phyloP scores from a whole-genome alignment of 2,113 vertebrate genomes.

The Tetrao urogallus region DNA sequence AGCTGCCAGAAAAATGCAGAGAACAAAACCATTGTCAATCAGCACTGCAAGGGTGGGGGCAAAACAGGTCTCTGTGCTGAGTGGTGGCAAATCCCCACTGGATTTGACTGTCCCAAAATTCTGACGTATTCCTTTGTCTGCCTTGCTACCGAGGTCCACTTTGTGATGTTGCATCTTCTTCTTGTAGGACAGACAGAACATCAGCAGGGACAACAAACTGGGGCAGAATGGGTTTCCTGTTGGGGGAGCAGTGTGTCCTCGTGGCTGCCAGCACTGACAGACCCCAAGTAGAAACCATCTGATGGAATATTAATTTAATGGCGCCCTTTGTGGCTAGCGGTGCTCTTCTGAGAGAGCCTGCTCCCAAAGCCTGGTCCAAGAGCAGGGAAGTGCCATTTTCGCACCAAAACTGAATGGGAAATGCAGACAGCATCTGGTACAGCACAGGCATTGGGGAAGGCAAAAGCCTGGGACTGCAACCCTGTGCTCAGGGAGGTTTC shows the following conservation, averaged over 20 bases:
- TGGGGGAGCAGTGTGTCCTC: fast-evolving
- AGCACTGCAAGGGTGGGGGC: background rate
- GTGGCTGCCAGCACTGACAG: background rate
- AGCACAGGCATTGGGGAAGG: fast-evolving
- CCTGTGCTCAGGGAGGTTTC: background rate
- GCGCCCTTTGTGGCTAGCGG: background rate
- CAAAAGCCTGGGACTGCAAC: background rate
- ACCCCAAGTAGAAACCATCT: background rate
- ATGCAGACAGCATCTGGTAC: background rate
- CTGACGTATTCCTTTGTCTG: background rate
- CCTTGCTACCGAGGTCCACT: background rate
- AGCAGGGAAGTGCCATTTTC: background rate
- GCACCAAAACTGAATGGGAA: background rate
- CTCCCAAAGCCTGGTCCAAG: background rate
- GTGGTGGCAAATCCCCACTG: background rate
- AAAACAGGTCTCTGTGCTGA: background rate
- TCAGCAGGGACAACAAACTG: background rate
- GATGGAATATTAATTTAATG: background rate
- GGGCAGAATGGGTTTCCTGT: fast-evolving
- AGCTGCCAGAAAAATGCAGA: slow-evolving; percentile 54
- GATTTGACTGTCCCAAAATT: background rate
- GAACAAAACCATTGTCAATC: background rate
- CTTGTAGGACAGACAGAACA: background rate
- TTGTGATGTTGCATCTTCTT: background rate
- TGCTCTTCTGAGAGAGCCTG: background rate